Conservation (phyloP, 2,797 vertebrate species). For the Miichthys miiuy region DNA sequence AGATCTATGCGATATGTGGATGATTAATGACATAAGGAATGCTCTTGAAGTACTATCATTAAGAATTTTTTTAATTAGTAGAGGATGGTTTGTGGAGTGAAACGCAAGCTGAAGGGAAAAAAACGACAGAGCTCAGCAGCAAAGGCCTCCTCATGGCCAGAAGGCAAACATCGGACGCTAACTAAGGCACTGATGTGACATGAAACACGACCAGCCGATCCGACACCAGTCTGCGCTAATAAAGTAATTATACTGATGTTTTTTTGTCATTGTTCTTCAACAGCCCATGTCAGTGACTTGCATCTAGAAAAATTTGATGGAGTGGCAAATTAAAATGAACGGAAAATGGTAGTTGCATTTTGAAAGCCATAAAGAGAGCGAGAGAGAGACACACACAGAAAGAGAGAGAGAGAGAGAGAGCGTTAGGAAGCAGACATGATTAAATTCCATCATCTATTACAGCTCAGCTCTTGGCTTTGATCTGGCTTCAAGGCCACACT, state of each 20-base stretch:
- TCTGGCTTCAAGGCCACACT: constrained; percentile 81
- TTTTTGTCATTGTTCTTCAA: constrained; percentile 44
- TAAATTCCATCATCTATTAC: constrained; percentile 82
- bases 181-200: constrained; percentile 60
- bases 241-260: constrained; percentile 56
- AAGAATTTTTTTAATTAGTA: constrained; percentile 72
- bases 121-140: constrained; percentile 52
- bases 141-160: constrained; percentile 36
- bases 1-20: constrained; percentile 61
- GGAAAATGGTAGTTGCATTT: constrained; percentile 59
- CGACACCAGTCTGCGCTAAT: constrained; percentile 51
- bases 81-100: constrained; percentile 55
- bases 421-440: constrained; percentile 71
- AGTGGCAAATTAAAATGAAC: constrained; percentile 53
- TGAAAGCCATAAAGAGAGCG: constrained; percentile 53
- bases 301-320: constrained; percentile 56
- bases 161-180: constrained; percentile 44
- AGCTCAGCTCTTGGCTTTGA: constrained; percentile 75
- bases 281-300: constrained; percentile 42
- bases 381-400: constrained; percentile 15
- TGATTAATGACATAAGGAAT: constrained; percentile 68
- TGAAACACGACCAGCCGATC: constrained; percentile 46
- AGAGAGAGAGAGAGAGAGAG: constrained; percentile 18
- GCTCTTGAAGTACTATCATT: constrained; percentile 61
- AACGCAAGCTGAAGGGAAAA: constrained; percentile 15